Conservation (phyloP, 1,140 invertebrate genomes). For the Ooceraea biroi region DNA sequence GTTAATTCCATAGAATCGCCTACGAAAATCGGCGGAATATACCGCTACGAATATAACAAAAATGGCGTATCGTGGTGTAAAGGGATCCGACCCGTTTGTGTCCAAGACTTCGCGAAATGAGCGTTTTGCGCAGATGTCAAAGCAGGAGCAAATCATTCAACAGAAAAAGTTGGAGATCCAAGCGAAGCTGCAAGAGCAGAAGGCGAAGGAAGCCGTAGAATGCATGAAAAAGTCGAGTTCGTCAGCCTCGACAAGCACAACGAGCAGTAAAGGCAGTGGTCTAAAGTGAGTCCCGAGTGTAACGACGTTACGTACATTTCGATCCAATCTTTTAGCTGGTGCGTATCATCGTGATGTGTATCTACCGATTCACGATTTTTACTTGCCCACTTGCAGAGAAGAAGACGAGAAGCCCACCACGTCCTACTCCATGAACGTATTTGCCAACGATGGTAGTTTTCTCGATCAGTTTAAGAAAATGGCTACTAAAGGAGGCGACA, state of each 20-base stretch:
- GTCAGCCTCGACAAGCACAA: slow-evolving; percentile 71
- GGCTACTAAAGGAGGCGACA: slow-evolving; percentile 81
- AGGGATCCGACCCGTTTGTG: slow-evolving; percentile 86
- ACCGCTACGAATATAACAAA: slow-evolving; percentile 71
- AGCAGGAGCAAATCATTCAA: slow-evolving; percentile 93
- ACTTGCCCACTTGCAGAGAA: slow-evolving; percentile 73
- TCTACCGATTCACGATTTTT: neutral
- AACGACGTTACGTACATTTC: neutral
- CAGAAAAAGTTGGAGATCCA: slow-evolving; percentile 92
- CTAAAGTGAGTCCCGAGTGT: slow-evolving; percentile 76
- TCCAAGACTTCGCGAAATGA: slow-evolving; percentile 88
- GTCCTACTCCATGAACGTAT: slow-evolving; percentile 87
- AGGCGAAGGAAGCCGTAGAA: slow-evolving; percentile 87
- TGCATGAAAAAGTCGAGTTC: slow-evolving; percentile 83
- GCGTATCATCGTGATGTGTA: neutral
- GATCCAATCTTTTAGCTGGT: neutral
- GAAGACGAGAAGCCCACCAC: slow-evolving; percentile 80
- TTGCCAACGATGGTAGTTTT: slow-evolving; percentile 94
- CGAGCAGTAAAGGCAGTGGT: slow-evolving; percentile 74
- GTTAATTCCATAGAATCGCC: neutral
- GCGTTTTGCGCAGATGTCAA: slow-evolving; percentile 92
- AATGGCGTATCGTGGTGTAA: slow-evolving; percentile 86
- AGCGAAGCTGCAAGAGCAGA: slow-evolving; percentile 88
- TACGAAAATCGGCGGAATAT: neutral
- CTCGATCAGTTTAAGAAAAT: slow-evolving; percentile 92